These are phyloP conservation scores for Puffinus mauretanicus DNA, from an alignment of 2,113 vertebrate genomes.

Conservation along the genomic window DNA sequence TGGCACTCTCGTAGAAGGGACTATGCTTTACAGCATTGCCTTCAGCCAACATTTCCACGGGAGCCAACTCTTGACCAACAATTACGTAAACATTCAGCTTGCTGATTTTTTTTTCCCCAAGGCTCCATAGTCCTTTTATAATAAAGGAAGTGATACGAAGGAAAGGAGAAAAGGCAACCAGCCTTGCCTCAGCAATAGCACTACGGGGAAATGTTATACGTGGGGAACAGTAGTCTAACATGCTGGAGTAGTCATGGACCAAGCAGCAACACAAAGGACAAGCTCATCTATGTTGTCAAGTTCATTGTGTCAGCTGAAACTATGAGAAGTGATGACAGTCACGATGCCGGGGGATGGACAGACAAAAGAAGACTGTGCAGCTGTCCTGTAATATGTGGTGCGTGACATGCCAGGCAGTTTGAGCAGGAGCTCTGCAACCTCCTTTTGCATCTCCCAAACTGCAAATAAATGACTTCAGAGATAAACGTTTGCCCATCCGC, in stretches of 20 bases:
- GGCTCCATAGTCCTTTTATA: background rate
- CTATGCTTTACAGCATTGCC: background rate
- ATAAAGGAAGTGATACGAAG: background rate
- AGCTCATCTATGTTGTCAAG: background rate
- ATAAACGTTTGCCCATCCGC: background rate
- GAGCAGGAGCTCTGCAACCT: background rate
- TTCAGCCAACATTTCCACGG: background rate
- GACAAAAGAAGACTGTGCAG: constrained; percentile 49
- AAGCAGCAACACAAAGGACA: background rate
- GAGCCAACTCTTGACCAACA: constrained; percentile 31
- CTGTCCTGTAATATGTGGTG: constrained; percentile 28
- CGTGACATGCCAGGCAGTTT: constrained; percentile 1
- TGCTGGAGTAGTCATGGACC: background rate
- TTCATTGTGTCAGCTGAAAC: constrained; percentile 12
- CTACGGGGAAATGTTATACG: accelerated
- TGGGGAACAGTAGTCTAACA: background rate
- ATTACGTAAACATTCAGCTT: constrained; percentile 38
- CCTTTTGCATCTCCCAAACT: background rate
- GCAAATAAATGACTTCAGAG: constrained; percentile 8
- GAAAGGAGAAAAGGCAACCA: background rate
- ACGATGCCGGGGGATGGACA: background rate
- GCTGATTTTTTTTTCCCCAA: background rate
- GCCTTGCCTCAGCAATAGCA: background rate
- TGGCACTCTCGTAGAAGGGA: background rate
- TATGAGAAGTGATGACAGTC: constrained; percentile 19